Conservation (phyloP, 2,888 invertebrate species). For the Leucania comma region DNA sequence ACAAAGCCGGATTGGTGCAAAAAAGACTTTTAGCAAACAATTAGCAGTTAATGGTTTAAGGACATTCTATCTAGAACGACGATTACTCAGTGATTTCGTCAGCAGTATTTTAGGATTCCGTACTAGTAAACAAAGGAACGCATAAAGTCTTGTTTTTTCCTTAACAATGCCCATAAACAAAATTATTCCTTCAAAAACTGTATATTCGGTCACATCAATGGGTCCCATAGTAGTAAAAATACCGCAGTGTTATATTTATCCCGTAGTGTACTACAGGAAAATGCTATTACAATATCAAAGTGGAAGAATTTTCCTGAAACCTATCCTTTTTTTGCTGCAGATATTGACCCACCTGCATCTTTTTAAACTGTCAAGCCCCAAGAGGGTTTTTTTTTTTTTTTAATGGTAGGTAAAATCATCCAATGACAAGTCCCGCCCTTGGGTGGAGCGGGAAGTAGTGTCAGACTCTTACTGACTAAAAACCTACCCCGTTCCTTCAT, state of each 20-base stretch:
- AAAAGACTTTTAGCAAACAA: slow-evolving; percentile 78
- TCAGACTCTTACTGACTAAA: too few relatives aligned
- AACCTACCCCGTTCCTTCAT: too few relatives aligned
- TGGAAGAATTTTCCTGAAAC: neutral
- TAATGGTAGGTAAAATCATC: too few relatives aligned
- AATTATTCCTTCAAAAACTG: neutral
- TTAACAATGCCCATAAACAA: neutral
- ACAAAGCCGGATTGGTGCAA: slow-evolving; percentile 76
- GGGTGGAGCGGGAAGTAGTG: too few relatives aligned
- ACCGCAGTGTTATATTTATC: neutral
- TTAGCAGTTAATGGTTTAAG: slow-evolving; percentile 70
- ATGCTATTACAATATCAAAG: neutral
- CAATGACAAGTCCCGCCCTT: too few relatives aligned
- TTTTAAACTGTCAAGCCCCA: too few relatives aligned
- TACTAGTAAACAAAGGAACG: neutral
- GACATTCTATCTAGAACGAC: slow-evolving; percentile 32
- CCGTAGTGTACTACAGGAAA: neutral
- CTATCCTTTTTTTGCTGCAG: neutral
- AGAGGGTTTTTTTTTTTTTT: too few relatives aligned
- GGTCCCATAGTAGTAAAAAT: neutral
- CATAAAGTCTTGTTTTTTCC: neutral
- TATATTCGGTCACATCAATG: neutral
- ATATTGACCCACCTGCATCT: neutral
- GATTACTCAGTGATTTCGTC: slow-evolving; percentile 29
- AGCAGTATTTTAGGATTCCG: slow-evolving; percentile 21